Evolutionary conservation across 1,140 invertebrate genomes (phyloP), one percentile per base, ranked within the genome.

Genomic region (Popillia japonica): DNA sequence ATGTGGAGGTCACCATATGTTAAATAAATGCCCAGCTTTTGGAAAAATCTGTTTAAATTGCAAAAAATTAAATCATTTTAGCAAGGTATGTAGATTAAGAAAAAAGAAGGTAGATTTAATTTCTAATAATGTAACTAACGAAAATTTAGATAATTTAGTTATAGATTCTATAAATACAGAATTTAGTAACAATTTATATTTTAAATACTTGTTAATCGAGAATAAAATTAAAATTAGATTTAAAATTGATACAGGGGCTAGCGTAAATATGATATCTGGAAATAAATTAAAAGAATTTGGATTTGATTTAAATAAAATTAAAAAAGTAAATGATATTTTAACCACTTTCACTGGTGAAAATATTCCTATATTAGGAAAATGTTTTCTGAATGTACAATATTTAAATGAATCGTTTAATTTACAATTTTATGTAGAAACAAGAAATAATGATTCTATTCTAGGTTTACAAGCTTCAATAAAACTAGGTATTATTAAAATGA

Each of bases 241-340:
- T 55, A 80, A 81, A 76, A 27, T 81, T 14, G 80, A 81, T 59
- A 78, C 78, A 34, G 80, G 79, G 22, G 77, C 77, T 22, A 75
- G 73, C 42, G 77, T 55, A 27, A 81, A 81, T 73, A 59, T 74
- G 27, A 78, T 73, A 72, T 78, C 77, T 6, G 10, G 74, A 23
- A 72, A 72, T 22, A 23, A 44, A 40, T 68, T 80, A 20, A 78
- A 68, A 59, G 10, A 17, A 27, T 44, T 78, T 27, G 59, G 72
- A n/a, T 78, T 78, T 48, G 34, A 78, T 72, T 48, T 44, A 40
- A 34, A 42, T 10, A 78, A 72, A 11, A 72, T 80, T 42, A 3
- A 59, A 44, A 75, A 76, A 72, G 72, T 61, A 7, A 72, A 78
- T 6, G 73, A 75, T 20, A 78, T 40, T 17, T 55, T 80, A 44